Evolutionary conservation across 2,888 invertebrate genomes (phyloP), one percentile per base, ranked within the genome.

Genomic region (Tridacna crocea): DNA sequence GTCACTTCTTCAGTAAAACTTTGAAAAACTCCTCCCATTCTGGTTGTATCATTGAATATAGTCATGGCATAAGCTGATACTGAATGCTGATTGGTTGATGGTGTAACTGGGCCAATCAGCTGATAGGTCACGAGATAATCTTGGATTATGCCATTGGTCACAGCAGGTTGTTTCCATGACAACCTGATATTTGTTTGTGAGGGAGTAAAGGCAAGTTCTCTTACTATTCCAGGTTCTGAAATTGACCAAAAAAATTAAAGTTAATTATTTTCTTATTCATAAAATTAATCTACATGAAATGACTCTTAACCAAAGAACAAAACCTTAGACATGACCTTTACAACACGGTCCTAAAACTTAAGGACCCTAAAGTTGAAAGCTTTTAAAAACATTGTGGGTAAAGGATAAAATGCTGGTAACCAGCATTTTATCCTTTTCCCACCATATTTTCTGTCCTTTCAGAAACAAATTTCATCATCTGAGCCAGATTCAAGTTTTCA

Each of bases 221-320:
- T 72, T 15, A 91, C 84, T 48, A 77, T 74, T 6, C 87, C 89
- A 24, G 90, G 88, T 22, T 68, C 90, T 90, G 82, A 65, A 87
- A 87, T 19, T 78, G 11, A 70, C 36, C 2, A 36, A 36, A n/a
- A n/a, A n/a, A n/a, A n/a, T n/a, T n/a, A n/a, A 36, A 36, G 36
- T 36, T 36, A 8, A 36, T 36, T 36, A 36, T 36, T 36, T 36
- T 8, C 36, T 36, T 36, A 2, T 8, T 36, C 36, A 36, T 4
- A n/a, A n/a, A n/a, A n/a, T n/a, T n/a, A 36, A 36, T 36, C 36
- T 36, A 36, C 36, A 36, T 36, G 8, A 36, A 36, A 36, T 36
- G 36, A 36, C 36, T 36, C 36, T 36, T 36, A 4, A 8, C 36
- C 36, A 36, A 36, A 36, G 36, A 36, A 4, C 36, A 2, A 36